phyloP scores from a whole-genome alignment of 2,113 vertebrate genomes.

The Notarius lentiginosus region DNA sequence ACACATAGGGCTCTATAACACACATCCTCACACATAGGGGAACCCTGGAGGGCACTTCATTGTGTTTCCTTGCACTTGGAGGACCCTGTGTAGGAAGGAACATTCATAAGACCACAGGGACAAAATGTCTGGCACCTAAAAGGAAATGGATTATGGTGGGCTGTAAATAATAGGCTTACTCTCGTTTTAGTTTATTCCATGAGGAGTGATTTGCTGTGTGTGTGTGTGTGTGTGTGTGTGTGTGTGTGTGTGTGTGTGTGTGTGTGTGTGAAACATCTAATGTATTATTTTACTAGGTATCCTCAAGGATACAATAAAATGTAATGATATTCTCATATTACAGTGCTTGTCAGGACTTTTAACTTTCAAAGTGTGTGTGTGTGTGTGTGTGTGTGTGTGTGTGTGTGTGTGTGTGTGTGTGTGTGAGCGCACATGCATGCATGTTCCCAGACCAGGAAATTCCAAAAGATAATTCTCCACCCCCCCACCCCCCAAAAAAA shows the following conservation, averaged over 20 bases:
- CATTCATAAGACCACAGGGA: neutral
- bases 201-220: neutral
- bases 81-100: neutral
- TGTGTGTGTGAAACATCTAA: too few relatives aligned
- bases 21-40: neutral
- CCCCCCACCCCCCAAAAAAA: neutral
- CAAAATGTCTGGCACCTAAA: neutral
- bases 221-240: neutral
- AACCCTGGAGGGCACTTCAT: neutral
- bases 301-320: too few relatives aligned
- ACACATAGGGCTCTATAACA: too few relatives aligned
- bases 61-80: neutral
- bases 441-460: conserved; percentile 39
- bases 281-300: too few relatives aligned
- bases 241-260: too few relatives aligned
- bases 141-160: neutral
- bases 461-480: conserved; percentile 33
- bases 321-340: too few relatives aligned
- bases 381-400: neutral
- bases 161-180: neutral
- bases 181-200: neutral
- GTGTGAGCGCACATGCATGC: neutral
- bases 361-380: neutral
- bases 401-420: neutral
- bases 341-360: too few relatives aligned